A percentile compares a stretch with the other conserved stretches of the same genome.
Evolutionary conservation across 53 echinoderm and acorn worm genomes (phyloP).

Genomic region (Astropecten irregularis): DNA sequence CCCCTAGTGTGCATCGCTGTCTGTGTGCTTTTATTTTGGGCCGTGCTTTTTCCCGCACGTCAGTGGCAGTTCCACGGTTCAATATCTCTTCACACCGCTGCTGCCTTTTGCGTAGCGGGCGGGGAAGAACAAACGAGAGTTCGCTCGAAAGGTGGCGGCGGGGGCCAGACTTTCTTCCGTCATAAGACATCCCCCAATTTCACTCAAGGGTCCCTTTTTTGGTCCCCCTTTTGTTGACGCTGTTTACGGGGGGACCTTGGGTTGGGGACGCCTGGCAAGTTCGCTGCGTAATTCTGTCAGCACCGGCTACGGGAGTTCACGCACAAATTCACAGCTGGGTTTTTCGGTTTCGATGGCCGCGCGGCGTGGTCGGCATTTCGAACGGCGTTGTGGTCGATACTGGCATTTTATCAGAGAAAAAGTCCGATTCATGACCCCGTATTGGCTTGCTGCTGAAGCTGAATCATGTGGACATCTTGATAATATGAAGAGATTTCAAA

Average conservation of each 20-base stretch:
- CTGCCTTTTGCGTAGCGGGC: background rate
- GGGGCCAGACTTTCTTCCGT: background rate
- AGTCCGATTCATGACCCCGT: background rate
- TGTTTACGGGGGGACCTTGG: slow-evolving; percentile 47
- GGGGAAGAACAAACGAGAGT: slow-evolving; percentile 16
- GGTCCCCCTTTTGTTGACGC: slow-evolving; percentile 9
- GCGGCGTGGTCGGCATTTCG: slow-evolving; percentile 34
- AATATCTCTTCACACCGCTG: background rate
- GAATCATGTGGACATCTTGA: no score
- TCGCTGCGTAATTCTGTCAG: slow-evolving; percentile 46
- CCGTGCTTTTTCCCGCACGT: no score
- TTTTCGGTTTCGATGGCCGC: background rate
- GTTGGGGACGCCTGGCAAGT: slow-evolving; percentile 7
- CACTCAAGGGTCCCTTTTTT: background rate
- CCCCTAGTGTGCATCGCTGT: background rate
- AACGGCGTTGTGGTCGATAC: slow-evolving; percentile 23
- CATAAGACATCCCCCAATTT: no score
- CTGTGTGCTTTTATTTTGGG: no score
- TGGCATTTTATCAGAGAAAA: background rate
- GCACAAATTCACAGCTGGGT: slow-evolving; percentile 30
- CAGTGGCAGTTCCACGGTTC: background rate
- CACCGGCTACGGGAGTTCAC: slow-evolving; percentile 20
- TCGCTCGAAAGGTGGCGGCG: slow-evolving; percentile 13
- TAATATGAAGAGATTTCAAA: no score
- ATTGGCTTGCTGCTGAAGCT: no score